These are phyloP conservation scores for Pica pica DNA, from an alignment of 2,113 vertebrate species.

Conservation along the genomic window DNA sequence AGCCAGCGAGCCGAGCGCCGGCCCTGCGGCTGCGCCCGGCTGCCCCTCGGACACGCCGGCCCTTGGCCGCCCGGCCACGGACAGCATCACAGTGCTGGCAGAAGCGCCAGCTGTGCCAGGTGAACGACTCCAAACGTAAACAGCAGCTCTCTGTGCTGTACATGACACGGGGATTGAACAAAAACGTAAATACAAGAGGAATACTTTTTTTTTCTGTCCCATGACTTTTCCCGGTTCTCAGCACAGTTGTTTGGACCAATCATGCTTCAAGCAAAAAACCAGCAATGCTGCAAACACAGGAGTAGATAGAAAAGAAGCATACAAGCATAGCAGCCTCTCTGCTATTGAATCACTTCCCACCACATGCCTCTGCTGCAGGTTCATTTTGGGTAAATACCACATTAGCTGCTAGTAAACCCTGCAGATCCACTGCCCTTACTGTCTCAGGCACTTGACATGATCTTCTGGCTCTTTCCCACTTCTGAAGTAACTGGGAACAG, in stretches of 20 bases:
- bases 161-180: rapidly evolving
- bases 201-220: neutral
- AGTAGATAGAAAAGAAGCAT: rapidly evolving
- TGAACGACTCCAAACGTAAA: rapidly evolving
- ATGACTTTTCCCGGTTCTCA: neutral
- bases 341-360: neutral
- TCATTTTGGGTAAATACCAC: neutral
- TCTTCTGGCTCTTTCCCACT: neutral
- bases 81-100: rapidly evolving
- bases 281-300: rapidly evolving
- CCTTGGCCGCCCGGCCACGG: neutral
- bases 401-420: neutral
- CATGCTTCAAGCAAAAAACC: too few species aligned
- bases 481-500: neutral
- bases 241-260: neutral
- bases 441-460: rapidly evolving
- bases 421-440: neutral
- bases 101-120: rapidly evolving
- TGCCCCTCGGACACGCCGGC: neutral
- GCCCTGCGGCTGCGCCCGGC: neutral
- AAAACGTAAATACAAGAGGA: rapidly evolving
- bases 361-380: rapidly evolving
- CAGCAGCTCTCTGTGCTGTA: rapidly evolving
- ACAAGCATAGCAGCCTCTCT: rapidly evolving
- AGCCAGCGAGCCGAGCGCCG: neutral